A percentile compares a stretch with the other conserved stretches of the same genome.
phyloP scores from a whole-genome alignment of 2,888 invertebrate species.

The Gymnoscelis rufifasciata region DNA sequence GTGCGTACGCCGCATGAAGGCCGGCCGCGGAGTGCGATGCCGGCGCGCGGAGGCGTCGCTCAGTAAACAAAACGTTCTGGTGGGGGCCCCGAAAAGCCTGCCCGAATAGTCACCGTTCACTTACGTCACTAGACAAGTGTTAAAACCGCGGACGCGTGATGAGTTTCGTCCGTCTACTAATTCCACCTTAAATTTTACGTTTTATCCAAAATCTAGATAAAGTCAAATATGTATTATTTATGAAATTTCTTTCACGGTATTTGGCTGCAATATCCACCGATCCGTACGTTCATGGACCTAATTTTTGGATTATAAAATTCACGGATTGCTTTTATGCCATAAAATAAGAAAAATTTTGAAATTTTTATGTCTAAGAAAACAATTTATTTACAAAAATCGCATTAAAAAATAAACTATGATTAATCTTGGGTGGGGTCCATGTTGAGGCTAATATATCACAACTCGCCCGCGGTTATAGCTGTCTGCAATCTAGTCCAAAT shows the following conservation, averaged over 20 bases:
- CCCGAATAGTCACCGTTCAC: slow-evolving; percentile 63
- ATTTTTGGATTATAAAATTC: too few relatives aligned
- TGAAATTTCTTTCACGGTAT: too few relatives aligned
- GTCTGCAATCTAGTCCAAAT: slow-evolving; percentile 16
- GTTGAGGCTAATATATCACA: slow-evolving; percentile 7
- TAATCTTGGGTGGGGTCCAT: not conserved
- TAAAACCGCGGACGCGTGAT: slow-evolving; percentile 38
- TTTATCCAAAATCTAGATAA: not conserved
- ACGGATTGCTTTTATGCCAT: too few relatives aligned
- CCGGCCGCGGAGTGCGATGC: slow-evolving; percentile 69
- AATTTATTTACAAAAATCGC: not conserved
- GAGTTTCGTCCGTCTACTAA: slow-evolving; percentile 27
- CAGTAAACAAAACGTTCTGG: slow-evolving; percentile 74
- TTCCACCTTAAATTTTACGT: slow-evolving; percentile 13
- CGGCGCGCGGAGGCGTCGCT: slow-evolving; percentile 59
- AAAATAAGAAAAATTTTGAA: too few relatives aligned
- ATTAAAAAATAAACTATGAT: not conserved
- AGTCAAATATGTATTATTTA: too few relatives aligned
- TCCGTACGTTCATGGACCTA: too few relatives aligned
- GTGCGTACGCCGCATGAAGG: slow-evolving; percentile 63
- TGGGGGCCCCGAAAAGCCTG: slow-evolving; percentile 77
- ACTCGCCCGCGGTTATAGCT: slow-evolving; percentile 9
- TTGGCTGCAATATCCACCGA: too few relatives aligned
- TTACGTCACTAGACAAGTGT: slow-evolving; percentile 60
- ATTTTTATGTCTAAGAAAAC: too few relatives aligned